phyloP scores from a whole-genome alignment of 2,113 vertebrate species.

The Charina bottae region DNA sequence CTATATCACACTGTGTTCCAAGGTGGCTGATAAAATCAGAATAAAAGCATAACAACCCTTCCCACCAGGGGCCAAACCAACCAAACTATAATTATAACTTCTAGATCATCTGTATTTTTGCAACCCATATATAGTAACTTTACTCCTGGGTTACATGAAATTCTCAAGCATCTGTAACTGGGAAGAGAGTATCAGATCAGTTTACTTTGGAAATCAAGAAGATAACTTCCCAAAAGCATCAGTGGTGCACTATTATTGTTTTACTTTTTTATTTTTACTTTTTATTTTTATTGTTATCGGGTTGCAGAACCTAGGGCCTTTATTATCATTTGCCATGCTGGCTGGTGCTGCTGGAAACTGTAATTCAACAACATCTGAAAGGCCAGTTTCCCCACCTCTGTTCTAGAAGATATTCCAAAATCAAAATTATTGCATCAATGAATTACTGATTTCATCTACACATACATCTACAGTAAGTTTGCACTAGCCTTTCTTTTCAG shows the following conservation, averaged over 20 bases:
- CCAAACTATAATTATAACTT: not conserved
- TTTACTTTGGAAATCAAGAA: too few species aligned
- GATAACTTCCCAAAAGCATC: too few species aligned
- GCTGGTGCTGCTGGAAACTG: not conserved
- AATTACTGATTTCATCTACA: not conserved
- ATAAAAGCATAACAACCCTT: not conserved
- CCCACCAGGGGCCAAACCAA: not conserved
- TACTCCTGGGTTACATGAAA: not conserved
- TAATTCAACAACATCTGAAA: not conserved
- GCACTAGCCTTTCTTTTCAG: not conserved
- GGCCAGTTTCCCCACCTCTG: not conserved
- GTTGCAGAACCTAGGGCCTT: not conserved
- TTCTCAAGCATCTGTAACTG: not conserved
- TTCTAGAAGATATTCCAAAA: slow-evolving; percentile 19
- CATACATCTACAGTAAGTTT: not conserved
- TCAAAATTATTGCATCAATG: slow-evolving; percentile 10
- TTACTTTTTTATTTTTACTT: too few species aligned
- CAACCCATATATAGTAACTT: not conserved
- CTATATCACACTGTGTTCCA: not conserved
- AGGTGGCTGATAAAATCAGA: not conserved
- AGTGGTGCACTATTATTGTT: too few species aligned
- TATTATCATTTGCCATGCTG: not conserved
- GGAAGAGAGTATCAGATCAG: not conserved
- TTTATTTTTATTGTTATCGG: too few species aligned
- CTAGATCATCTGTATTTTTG: not conserved